phyloP scores from a whole-genome alignment of 2,888 invertebrate species.

The Aproaerema taeniolella region DNA sequence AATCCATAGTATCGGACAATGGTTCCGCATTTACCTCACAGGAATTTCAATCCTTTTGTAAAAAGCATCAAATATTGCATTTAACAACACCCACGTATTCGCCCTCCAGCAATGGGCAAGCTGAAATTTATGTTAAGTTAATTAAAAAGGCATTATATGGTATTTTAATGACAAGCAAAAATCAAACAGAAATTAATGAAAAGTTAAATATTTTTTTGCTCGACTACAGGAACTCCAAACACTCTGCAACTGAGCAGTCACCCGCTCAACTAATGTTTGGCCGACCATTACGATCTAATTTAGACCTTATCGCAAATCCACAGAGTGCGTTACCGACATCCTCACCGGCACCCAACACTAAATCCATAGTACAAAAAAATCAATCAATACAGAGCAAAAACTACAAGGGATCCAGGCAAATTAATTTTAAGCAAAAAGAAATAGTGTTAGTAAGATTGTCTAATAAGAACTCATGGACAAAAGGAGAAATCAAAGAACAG shows the following conservation, averaged over 20 bases:
- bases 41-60: neutral
- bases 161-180: neutral
- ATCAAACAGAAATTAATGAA: neutral
- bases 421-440: neutral
- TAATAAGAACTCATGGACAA: neutral
- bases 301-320: conserved; percentile 5
- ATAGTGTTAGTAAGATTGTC: neutral
- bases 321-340: neutral
- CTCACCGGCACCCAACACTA: neutral
- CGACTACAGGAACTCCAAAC: conserved; percentile 12
- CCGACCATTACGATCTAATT: conserved; percentile 2
- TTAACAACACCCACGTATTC: conserved; percentile 5
- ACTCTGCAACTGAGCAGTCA: conserved; percentile 6
- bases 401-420: neutral
- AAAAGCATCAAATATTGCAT: conserved; percentile 6
- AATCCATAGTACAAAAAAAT: neutral
- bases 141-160: conserved; percentile 1
- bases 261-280: conserved; percentile 12
- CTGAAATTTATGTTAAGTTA: conserved; percentile 4
- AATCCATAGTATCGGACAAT: neutral
- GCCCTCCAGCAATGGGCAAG: neutral
- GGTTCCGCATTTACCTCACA: conserved; percentile 1
- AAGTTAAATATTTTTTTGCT: conserved; percentile 3
- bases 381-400: neutral
- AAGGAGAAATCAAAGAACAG: neutral